Percentiles rank a stretch among this genome's conserved stretches.
Evolutionary conservation across 2,888 invertebrate genomes (phyloP).

Genomic region (Thymelicus acteon): DNA sequence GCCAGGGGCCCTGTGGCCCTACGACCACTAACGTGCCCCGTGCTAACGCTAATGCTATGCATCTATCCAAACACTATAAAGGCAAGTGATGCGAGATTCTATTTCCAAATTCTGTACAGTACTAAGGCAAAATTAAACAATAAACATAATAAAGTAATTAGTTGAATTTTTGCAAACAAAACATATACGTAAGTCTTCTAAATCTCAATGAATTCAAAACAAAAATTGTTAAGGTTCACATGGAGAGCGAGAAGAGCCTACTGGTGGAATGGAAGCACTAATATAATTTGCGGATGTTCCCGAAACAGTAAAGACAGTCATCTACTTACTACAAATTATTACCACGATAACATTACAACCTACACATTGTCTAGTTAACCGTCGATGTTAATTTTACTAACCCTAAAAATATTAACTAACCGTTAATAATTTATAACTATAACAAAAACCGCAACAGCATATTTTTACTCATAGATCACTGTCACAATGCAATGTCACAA

Average conservation of each 20-base stretch:
- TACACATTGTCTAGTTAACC: slow-evolving; percentile 53
- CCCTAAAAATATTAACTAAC: slow-evolving; percentile 41
- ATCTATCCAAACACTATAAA: no score
- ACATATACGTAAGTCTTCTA: no score
- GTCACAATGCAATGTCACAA: slow-evolving; percentile 48
- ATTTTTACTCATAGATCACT: slow-evolving; percentile 44
- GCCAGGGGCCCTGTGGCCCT: no score
- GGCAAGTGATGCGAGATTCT: no score
- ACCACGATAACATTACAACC: slow-evolving; percentile 53
- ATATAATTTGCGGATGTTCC: slow-evolving; percentile 9
- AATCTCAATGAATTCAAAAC: no score
- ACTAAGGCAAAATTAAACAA: no score
- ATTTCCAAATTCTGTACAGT: no score
- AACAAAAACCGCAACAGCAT: slow-evolving; percentile 62
- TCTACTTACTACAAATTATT: slow-evolving; percentile 53
- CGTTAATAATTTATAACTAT: slow-evolving; percentile 40
- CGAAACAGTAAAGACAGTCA: slow-evolving; percentile 33
- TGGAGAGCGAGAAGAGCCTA: background rate
- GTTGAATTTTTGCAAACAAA: no score
- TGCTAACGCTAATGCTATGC: no score
- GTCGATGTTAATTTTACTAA: slow-evolving; percentile 49
- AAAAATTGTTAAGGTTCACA: background rate
- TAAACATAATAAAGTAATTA: no score
- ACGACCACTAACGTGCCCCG: no score
- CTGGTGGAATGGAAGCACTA: slow-evolving; percentile 3